Evolutionary conservation across 2,888 invertebrate genomes (phyloP).

Genomic region (Melieria crassipennis): DNA sequence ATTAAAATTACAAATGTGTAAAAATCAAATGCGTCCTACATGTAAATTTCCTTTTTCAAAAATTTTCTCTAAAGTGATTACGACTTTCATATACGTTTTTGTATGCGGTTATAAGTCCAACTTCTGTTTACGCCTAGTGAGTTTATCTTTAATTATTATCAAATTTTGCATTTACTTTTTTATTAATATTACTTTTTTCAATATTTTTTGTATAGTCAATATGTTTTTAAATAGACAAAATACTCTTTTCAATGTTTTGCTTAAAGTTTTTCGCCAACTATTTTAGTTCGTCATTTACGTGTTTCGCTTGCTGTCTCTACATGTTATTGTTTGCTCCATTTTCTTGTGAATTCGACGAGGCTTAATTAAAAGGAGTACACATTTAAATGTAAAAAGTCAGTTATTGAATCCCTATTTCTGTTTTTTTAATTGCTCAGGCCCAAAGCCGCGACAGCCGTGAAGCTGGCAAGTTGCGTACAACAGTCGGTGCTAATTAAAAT

Average conservation of each 20-base stretch:
- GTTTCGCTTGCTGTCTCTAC: no score
- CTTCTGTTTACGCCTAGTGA: neutral
- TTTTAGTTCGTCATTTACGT: no score
- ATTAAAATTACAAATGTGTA: neutral
- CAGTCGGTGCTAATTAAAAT: no score
- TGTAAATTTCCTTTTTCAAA: neutral
- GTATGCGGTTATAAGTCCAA: neutral
- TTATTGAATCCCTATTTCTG: no score
- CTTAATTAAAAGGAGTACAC: no score
- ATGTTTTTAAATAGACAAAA: constrained; percentile 1
- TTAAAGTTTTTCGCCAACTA: no score
- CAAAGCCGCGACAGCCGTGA: no score
- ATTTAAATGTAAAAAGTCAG: no score
- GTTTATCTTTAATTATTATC: neutral
- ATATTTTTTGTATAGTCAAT: neutral
- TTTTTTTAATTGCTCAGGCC: no score
- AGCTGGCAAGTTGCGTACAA: no score
- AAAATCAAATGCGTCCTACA: neutral
- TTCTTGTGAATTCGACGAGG: no score
- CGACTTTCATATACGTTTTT: neutral
- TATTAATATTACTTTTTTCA: neutral
- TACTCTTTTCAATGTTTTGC: neutral
- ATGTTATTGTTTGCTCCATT: no score
- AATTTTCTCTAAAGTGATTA: neutral
- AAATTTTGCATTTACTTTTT: neutral